Evolutionary conservation across 2,888 invertebrate species (phyloP).

Genomic region (Caenorhabditis imperialis): DNA sequence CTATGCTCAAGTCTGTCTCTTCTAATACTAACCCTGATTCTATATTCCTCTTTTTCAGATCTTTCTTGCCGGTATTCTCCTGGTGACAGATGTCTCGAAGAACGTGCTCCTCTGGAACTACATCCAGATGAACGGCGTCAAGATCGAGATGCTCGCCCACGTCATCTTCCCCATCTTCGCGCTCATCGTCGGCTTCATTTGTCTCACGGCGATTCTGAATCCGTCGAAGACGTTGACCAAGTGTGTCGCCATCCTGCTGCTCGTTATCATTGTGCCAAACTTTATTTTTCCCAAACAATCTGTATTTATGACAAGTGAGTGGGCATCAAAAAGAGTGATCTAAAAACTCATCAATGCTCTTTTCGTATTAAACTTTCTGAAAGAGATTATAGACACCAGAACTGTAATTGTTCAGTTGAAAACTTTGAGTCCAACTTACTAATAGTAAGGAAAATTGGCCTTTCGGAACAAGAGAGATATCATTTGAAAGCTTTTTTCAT

Average conservation of each 20-base stretch:
- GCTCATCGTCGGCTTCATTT: conserved; percentile 56
- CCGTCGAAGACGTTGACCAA: conserved; percentile 56
- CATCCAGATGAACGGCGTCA: conserved; percentile 55
- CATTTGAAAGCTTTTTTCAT: no score
- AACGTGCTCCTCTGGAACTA: conserved; percentile 63
- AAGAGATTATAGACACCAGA: no score
- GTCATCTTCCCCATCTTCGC: conserved; percentile 58
- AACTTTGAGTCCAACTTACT: no score
- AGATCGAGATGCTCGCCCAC: conserved; percentile 62
- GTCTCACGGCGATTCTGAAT: conserved; percentile 53
- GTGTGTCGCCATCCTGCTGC: conserved; percentile 50
- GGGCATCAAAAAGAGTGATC: no score
- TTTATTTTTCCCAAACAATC: conserved; percentile 57
- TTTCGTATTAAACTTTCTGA: no score
- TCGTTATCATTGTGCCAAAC: conserved; percentile 60
- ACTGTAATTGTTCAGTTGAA: no score
- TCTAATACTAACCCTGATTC: not conserved
- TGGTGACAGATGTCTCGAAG: conserved; percentile 63
- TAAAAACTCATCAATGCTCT: no score
- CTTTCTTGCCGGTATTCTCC: conserved; percentile 60
- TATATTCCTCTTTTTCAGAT: conserved; percentile 44
- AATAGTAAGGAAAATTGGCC: no score
- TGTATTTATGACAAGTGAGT: conserved; percentile 54
- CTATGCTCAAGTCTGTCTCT: conserved; percentile 50
- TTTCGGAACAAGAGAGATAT: no score